Base-by-base conservation (phyloP, 2,888 invertebrate species). In the Leptinotarsa haldemani region DNA sequence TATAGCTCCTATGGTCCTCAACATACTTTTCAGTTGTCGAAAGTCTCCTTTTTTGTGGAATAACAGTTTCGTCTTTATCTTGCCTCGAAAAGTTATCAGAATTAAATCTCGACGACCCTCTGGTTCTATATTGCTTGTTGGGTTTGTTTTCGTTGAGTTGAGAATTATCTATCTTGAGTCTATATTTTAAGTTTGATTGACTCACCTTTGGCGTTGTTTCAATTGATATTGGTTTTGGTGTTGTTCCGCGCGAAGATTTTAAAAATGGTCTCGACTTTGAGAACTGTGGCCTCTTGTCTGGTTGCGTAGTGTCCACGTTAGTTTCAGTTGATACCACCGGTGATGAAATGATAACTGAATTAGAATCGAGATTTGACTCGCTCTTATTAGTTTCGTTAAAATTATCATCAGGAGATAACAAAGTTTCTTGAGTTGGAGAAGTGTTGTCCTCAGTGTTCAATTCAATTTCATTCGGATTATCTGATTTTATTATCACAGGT, bases 191-290 rank as follows among this genome's bases (percentile, higher is more conserved):
- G 80, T 79, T 80, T 75, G 79, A 70, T 80, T 84, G 84, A 86
- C 91, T 91, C 88, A 91, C 91, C 91, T 87, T 87, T 77, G 82
- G 78, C 48, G 85, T 79, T 15, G 85, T 80, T 16, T 87, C 84
- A 15, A 88, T 84, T 25, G 86, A 84, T 25, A 82, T 80, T 48
- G 85, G 81, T 78, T 81, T 84, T 64, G 80, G 77, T 22, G 83
- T 81, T 25, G 83, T 67, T 68, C 74, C 75, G 58, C 73, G 73
- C 13, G 84, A 74, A 78, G 66, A 80, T 83, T 79, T 83, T 70
- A 83, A 84, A 75, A 86, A 87, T 58, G 86, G 86, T 77, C 85
- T 82, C 25, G 85, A 85, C 77, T 84, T 84, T 74, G 81, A 84
- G 52, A 85, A 81, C 74, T 80, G 79, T n/a, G 85, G 83, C 53